Evolutionary conservation across 2,113 vertebrate species (phyloP), one percentile per base, ranked within the genome.

Genomic region (Fregetta grallaria): DNA sequence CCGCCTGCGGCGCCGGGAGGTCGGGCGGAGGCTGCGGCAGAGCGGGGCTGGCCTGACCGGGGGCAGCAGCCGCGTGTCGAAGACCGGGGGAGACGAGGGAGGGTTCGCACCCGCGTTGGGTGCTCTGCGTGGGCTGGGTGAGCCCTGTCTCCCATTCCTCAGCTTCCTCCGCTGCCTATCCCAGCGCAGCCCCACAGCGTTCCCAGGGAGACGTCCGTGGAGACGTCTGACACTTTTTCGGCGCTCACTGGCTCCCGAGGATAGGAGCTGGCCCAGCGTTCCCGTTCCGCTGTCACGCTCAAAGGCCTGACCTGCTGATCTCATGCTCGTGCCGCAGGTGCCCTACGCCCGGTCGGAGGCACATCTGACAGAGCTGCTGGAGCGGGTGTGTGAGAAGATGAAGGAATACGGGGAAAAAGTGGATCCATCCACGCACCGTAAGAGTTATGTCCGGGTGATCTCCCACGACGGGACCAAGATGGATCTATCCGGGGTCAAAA

Each of bases 301-400:
- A 11, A 53, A 71, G 44, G 74, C 73, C 85, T 83, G 76, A 14
- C 23, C 47, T 3, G 1, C 42, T 22, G 49, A 25, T 7, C n/a
- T 73, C 47, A 20, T 4, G 9, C 65, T 45, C 9, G 4, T 29
- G 8, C 83, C 4, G 2, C 94, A 99, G 99, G 98, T 99, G 90
- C 99, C 99, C 34, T 99, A 99, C 4, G 99, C 99, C 2, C 98
- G 99, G 8, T 99, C 99, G 0, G 99, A 99, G 92, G 98, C 99
- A 11, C 99, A 99, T 92, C 98, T 99, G 83, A 98, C 99, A 1
- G 99, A 99, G 93, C 93, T 99, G 92, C 98, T 99, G 96, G 99
- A 99, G 94, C 97, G 91, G 1, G 98, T 99, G 26, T 99, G 99
- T n/a, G 99, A 99, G 95, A 98, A 98, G 88, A 99, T 99, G 99